Conservation (phyloP, 2,113 vertebrate species). For the Trematocara stigmaticum region DNA sequence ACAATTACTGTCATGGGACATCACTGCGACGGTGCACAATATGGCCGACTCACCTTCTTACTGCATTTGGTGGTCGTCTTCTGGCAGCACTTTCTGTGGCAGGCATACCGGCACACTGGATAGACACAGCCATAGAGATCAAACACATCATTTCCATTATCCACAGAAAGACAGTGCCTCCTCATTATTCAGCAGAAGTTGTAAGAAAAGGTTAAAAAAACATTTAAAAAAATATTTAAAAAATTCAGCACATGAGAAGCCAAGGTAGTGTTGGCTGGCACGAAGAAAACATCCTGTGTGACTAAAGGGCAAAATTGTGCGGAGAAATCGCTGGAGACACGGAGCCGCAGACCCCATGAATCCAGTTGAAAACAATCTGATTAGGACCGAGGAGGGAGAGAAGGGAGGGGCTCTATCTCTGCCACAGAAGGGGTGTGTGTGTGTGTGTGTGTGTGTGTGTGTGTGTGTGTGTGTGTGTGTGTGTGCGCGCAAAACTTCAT, state of each 20-base stretch:
- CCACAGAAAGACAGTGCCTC: conserved; percentile 55
- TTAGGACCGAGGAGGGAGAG: conserved; percentile 44
- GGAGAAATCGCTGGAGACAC: conserved; percentile 4
- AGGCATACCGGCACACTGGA: conserved; percentile 94
- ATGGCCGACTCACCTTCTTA: conserved; percentile 85
- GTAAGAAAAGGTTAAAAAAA: background rate
- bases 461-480: too few relatives aligned
- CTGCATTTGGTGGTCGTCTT: conserved; percentile 89
- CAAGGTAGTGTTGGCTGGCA: background rate
- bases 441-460: background rate
- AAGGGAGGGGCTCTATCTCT: conserved; percentile 1
- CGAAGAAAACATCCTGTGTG: conserved; percentile 46
- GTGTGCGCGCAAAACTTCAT: background rate
- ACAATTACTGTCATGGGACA: conserved; percentile 32
- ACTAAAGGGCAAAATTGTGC: conserved; percentile 46
- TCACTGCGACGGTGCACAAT: background rate
- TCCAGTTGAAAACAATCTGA: conserved; percentile 71
- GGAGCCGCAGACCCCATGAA: conserved; percentile 62
- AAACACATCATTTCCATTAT: conserved; percentile 50
- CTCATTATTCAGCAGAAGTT: conserved; percentile 46
- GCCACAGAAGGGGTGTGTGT: background rate
- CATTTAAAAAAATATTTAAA: background rate
- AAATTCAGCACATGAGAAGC: background rate
- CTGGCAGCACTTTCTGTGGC: conserved; percentile 96
- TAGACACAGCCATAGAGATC: conserved; percentile 66